Evolutionary conservation across 37 sponge, comb jelly and placozoan genomes (phyloP).

Genomic region (Hexactinellida sp.): DNA sequence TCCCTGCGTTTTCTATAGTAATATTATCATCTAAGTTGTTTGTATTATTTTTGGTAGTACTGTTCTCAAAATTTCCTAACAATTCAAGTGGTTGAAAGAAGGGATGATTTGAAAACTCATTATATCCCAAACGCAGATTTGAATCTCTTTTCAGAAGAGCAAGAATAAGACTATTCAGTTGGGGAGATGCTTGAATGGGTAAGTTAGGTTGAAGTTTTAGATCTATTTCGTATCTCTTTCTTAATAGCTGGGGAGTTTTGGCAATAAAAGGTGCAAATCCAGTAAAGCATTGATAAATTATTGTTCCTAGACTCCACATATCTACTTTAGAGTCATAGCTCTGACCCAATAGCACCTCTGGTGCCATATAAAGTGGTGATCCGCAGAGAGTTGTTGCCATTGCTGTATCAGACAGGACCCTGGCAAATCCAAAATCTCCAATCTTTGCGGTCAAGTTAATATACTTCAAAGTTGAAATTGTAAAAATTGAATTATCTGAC

Average conservation of each 20-base stretch:
- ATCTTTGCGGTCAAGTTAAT: constrained; percentile 14
- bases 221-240: neutral
- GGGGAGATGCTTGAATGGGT: neutral
- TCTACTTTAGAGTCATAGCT: constrained; percentile 76
- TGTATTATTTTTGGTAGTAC: neutral
- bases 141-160: neutral
- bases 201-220: neutral
- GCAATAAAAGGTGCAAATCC: constrained; percentile 76
- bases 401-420: constrained; percentile 60
- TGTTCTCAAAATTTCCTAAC: neutral
- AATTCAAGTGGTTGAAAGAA: neutral
- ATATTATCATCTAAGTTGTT: neutral
- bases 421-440: constrained; percentile 94
- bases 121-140: neutral
- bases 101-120: neutral
- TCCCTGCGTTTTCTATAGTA: too few species aligned
- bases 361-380: constrained; percentile 97
- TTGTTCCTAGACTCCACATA: constrained; percentile 93
- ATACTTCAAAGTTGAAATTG: neutral
- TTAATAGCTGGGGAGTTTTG: neutral
- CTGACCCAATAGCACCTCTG: constrained; percentile 71
- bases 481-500: neutral
- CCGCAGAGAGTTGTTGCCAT: constrained; percentile 98
- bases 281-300: constrained; percentile 80
- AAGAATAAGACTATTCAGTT: neutral